Evolutionary conservation across 2,113 vertebrate genomes (phyloP).

Genomic region (Syngnathus scovelli): DNA sequence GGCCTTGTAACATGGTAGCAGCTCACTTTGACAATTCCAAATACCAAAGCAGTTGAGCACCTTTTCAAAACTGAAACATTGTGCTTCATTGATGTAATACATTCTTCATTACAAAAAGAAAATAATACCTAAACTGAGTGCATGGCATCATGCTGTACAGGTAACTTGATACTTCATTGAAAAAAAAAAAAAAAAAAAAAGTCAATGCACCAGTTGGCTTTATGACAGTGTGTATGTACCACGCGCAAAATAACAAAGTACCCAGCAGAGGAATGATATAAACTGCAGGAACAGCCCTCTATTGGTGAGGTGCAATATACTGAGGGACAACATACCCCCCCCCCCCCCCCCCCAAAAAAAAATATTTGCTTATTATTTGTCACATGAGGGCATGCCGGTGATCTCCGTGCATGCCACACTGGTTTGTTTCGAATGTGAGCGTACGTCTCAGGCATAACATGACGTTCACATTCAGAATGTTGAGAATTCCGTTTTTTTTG

Average conservation of each 20-base stretch:
- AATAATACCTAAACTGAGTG: background rate
- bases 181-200: conserved; percentile 41
- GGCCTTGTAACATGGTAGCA: conserved; percentile 26
- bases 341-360: conserved; percentile 5
- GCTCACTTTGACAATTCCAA: conserved; percentile 6
- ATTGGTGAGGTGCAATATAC: conserved; percentile 8
- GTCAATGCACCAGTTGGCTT: conserved; percentile 53
- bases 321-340: background rate
- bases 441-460: conserved; percentile 66
- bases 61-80: conserved; percentile 58
- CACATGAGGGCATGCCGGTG: conserved; percentile 36
- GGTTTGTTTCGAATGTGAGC: conserved; percentile 41
- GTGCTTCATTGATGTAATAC: conserved; percentile 70
- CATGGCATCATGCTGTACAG: conserved; percentile 66
- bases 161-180: conserved; percentile 33
- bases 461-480: conserved; percentile 76
- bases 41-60: background rate
- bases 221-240: conserved; percentile 13
- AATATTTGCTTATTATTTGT: conserved; percentile 34
- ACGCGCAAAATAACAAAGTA: conserved; percentile 1
- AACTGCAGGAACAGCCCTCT: conserved; percentile 13
- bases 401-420: conserved; percentile 44
- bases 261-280: conserved; percentile 31
- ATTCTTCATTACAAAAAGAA: conserved; percentile 65
- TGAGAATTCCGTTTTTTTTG: conserved; percentile 49